Evolutionary conservation across 2,888 invertebrate species (phyloP), one percentile per base, ranked within the genome.

Genomic region (Aspidiotus destructor): DNA sequence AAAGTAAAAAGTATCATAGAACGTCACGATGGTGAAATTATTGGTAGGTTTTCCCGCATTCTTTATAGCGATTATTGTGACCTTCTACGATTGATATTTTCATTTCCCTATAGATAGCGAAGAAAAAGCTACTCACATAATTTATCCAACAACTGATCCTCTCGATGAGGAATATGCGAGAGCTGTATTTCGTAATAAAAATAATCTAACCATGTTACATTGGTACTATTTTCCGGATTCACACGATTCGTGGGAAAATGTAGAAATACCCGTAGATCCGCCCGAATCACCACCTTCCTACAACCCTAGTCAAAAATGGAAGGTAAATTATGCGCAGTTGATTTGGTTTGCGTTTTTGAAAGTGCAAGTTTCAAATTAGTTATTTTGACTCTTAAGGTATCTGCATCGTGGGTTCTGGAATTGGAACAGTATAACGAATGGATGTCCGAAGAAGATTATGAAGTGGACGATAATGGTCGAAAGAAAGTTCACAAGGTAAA

Each of bases 391-490:
- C 48, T 2, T 3, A 60, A 74, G 76, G 92, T 96, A 58, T 86
- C 89, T 7, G 91, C 93, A 53, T 86, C 90, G 1, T 98, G 97
- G 97, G 85, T 89, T 62, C 80, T 92, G 57, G 95, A 96, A 78
- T 82, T 94, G 73, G 93, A 95, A 76, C 89, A 91, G 75, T 96
- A 93, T 79, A 97, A 97, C 79, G 97, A 97, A 79, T 97, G 96
- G 95, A 96, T 97, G 95, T 90, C 90, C 75, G 97, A 97, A 78
- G 96, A 97, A 77, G 98, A 98, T 79, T 98, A 97, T 76, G 95
- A 96, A 78, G 88, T 93, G 15, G 93, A 93, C 60, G 85, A 87
- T 58, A 80, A 80, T 72, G 94, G 91, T 65, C 87, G 87, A 75
- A 92, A 92, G 76, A 91, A 88, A 80, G 82, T 75, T 58, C 77